Percentiles rank a stretch among this genome's conserved stretches.
Evolutionary conservation across 2,797 vertebrate species (phyloP).

Genomic region (Enoplosus armatus): DNA sequence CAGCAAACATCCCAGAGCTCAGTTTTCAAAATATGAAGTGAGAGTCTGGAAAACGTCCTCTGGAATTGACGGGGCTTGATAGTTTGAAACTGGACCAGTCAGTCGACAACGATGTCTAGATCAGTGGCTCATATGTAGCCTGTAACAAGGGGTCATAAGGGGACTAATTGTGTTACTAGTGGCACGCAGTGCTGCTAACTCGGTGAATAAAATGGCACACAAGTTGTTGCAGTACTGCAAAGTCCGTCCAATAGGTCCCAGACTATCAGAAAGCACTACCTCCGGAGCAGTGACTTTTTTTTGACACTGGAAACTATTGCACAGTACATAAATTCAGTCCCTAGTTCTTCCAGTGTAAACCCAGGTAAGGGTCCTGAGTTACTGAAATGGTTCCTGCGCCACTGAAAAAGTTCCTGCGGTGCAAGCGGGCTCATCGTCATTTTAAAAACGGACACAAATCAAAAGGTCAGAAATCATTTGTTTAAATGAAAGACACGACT

Average conservation of each 20-base stretch:
- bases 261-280: neutral
- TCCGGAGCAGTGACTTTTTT: neutral
- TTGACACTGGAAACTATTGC: neutral
- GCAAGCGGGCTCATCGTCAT: no score
- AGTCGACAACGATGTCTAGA: neutral
- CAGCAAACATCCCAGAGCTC: neutral
- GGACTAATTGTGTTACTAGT: no score
- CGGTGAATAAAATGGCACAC: no score
- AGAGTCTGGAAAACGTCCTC: constrained; percentile 16
- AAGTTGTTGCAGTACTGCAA: neutral
- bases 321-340: neutral
- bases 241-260: neutral
- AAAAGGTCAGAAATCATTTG: neutral
- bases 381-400: neutral
- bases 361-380: neutral
- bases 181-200: neutral
- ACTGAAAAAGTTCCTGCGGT: neutral
- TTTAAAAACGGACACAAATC: neutral
- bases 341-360: neutral
- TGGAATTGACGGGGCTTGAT: constrained; percentile 5
- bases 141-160: constrained; percentile 1
- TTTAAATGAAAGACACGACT: neutral
- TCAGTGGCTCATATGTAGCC: no score
- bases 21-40: constrained; percentile 19
- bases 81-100: neutral